phyloP scores from a whole-genome alignment of 2,113 vertebrate genomes.

The Mastomys natalensis region DNA sequence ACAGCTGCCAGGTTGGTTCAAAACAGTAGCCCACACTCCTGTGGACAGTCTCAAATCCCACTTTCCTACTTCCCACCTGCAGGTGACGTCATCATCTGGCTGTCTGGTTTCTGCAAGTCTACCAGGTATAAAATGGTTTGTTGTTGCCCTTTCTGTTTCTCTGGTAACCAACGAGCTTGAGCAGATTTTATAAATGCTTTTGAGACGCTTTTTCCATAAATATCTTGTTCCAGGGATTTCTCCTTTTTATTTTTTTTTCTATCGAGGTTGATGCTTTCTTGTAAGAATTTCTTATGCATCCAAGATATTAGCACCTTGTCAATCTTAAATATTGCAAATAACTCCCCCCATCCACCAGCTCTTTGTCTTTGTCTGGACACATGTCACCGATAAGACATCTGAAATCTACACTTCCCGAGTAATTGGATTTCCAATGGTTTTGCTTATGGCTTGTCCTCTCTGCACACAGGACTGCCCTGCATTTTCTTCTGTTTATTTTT shows the following conservation, averaged over 20 bases:
- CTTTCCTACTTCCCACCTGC: background rate
- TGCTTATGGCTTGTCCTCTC: background rate
- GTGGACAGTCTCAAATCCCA: background rate
- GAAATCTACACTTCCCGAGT: background rate
- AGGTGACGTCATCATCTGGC: background rate
- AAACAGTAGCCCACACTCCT: background rate
- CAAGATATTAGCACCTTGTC: background rate
- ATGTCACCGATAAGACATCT: background rate
- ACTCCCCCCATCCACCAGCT: background rate
- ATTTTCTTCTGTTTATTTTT: background rate
- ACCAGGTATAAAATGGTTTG: background rate
- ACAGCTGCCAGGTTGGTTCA: background rate
- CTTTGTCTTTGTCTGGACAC: background rate
- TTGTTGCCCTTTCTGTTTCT: constrained; percentile 33
- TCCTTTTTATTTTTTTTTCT: background rate
- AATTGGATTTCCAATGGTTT: constrained; percentile 37
- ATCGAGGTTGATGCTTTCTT: background rate
- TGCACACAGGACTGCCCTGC: background rate
- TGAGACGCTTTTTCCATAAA: constrained; percentile 12
- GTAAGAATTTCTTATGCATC: background rate
- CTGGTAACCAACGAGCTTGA: background rate
- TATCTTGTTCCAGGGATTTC: background rate
- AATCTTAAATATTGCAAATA: background rate
- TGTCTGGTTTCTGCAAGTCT: background rate
- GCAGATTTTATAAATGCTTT: background rate